Conservation (phyloP, 2,797 vertebrate genomes). For the Balearica regulorum region DNA sequence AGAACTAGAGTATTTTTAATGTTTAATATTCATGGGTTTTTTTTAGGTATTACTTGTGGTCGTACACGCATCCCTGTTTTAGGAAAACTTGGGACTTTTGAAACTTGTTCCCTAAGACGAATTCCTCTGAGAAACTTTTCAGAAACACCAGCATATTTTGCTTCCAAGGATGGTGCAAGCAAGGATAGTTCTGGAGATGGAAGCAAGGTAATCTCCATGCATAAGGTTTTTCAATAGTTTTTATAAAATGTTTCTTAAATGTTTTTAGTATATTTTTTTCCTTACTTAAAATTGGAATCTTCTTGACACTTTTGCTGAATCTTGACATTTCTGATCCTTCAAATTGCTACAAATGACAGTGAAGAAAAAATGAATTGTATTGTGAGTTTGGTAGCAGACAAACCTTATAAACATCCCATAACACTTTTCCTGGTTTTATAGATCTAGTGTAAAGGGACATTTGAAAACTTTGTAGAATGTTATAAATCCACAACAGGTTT, state of each 20-base stretch:
- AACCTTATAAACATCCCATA: background rate
- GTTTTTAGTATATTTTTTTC: background rate
- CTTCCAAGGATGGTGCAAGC: conserved; percentile 87
- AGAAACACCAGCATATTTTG: conserved; percentile 85
- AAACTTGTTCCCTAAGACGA: conserved; percentile 74
- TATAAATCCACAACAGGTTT: background rate
- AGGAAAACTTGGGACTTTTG: conserved; percentile 81
- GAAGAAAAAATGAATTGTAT: background rate
- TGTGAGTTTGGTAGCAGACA: background rate
- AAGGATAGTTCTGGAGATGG: conserved; percentile 88
- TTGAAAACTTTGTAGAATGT: background rate
- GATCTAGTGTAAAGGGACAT: background rate
- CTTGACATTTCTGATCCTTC: background rate
- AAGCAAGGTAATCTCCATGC: conserved; percentile 80
- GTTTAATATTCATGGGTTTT: background rate
- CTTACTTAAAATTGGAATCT: background rate
- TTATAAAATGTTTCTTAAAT: background rate
- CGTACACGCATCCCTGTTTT: conserved; percentile 82
- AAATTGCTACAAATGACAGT: background rate
- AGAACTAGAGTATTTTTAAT: background rate
- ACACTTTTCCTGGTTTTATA: background rate
- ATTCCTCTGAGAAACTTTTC: conserved; percentile 85
- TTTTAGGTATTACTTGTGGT: conserved; percentile 83
- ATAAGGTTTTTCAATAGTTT: background rate
- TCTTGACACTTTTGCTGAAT: background rate